Conservation (phyloP, 2,797 vertebrate species). For the Mormyrus proboscirostris region DNA sequence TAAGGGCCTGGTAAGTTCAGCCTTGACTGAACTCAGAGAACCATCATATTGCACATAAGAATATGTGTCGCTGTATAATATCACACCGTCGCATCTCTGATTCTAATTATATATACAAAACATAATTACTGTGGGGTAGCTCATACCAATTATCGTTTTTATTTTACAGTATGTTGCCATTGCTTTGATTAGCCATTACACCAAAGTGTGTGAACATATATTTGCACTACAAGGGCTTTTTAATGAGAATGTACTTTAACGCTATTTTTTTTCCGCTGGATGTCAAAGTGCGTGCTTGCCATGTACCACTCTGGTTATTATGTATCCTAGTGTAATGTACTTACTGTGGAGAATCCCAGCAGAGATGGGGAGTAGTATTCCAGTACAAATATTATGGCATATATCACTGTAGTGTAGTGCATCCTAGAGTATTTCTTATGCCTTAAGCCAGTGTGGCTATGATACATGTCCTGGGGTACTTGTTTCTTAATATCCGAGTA, state of each 20-base stretch:
- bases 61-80: background rate
- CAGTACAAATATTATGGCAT: background rate
- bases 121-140: conserved; percentile 20
- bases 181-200: background rate
- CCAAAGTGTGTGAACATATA: background rate
- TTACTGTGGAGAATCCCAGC: background rate
- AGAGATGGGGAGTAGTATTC: background rate
- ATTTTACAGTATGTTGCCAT: conserved; percentile 2
- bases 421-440: background rate
- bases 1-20: conserved; percentile 14
- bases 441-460: background rate
- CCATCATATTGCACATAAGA: conserved; percentile 3
- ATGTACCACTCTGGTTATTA: background rate
- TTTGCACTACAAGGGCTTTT: background rate
- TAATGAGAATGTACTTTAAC: conserved; percentile 12
- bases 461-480: background rate
- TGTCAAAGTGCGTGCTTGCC: background rate
- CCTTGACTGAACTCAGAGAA: conserved; percentile 14
- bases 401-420: background rate
- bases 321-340: background rate
- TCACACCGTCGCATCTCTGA: background rate
- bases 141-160: conserved; percentile 16
- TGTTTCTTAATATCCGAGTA: background rate
- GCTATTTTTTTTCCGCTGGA: conserved; percentile 8
- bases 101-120: conserved; percentile 22